phyloP scores from a whole-genome alignment of 2,113 vertebrate genomes.

The Thryonomys swinderianus region DNA sequence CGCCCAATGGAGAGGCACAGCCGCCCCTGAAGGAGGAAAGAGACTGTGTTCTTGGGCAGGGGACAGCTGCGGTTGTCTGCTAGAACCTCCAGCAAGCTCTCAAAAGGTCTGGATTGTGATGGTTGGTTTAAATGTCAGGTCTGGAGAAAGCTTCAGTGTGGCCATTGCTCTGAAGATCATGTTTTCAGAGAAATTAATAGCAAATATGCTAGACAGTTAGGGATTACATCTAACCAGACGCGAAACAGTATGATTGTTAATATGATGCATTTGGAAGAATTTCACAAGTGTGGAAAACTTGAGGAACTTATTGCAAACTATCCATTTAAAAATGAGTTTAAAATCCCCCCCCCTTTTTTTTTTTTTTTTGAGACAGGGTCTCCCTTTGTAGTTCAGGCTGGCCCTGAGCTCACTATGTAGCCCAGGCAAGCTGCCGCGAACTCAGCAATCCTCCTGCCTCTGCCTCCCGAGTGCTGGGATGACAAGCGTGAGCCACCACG shows the following conservation, averaged over 20 bases:
- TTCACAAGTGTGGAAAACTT: slow-evolving; percentile 95
- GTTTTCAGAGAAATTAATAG: slow-evolving; percentile 93
- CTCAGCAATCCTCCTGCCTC: no score
- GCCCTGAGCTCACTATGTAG: no score
- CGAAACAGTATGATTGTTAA: slow-evolving; percentile 93
- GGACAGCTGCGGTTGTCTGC: neutral
- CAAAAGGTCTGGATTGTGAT: slow-evolving; percentile 94
- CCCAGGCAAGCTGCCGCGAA: no score
- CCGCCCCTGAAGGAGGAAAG: neutral
- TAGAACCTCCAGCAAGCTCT: slow-evolving; percentile 53
- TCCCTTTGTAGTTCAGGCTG: no score
- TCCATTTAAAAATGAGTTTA: slow-evolving; percentile 71
- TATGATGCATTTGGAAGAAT: slow-evolving; percentile 95
- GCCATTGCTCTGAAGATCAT: slow-evolving; percentile 94
- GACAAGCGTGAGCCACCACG: no score
- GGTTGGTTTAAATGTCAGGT: slow-evolving; percentile 93
- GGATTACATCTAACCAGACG: slow-evolving; percentile 93
- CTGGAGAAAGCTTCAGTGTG: slow-evolving; percentile 96
- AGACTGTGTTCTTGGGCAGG: neutral
- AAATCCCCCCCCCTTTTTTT: no score
- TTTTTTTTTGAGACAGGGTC: no score
- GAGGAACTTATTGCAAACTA: slow-evolving; percentile 85
- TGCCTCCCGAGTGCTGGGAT: no score
- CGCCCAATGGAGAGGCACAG: neutral
- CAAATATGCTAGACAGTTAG: slow-evolving; percentile 87